A percentile compares a stretch with the other conserved stretches of the same genome.
phyloP scores from a whole-genome alignment of 2,113 vertebrate genomes.

The Syrmaticus mikado region DNA sequence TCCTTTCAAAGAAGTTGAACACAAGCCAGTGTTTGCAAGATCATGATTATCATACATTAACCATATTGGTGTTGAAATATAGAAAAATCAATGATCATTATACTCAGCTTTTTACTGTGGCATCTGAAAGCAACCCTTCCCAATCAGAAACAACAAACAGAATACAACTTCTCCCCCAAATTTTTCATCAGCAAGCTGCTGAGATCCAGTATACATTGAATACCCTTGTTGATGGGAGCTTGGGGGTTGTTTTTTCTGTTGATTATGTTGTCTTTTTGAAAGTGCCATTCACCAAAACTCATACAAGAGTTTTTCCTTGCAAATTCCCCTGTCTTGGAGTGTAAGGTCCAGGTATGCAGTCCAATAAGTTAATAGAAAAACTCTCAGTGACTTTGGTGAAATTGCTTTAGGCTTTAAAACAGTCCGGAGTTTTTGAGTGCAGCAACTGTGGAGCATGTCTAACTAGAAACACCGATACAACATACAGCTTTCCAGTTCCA shows the following conservation, averaged over 20 bases:
- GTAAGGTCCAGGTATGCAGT: neutral
- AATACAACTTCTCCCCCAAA: neutral
- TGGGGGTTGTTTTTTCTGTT: neutral
- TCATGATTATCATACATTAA: neutral
- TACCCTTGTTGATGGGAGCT: neutral
- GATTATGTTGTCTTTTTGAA: neutral
- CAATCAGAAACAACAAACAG: neutral
- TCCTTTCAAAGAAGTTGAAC: neutral
- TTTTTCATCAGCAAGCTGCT: neutral
- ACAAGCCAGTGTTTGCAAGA: neutral
- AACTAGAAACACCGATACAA: neutral
- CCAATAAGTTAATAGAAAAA: neutral
- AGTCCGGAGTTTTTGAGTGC: neutral
- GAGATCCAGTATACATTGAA: neutral
- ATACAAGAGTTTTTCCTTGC: neutral
- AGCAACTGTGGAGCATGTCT: neutral
- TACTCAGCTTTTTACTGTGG: neutral
- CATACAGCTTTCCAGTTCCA: slow-evolving; percentile 97
- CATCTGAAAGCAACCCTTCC: neutral
- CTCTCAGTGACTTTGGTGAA: neutral
- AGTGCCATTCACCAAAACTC: neutral
- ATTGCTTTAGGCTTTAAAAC: neutral
- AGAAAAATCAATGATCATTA: neutral
- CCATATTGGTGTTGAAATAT: neutral
- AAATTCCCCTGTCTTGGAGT: neutral